Conservation (phyloP, 1,140 invertebrate species). For the Pseudomyrmex dendroicus region DNA sequence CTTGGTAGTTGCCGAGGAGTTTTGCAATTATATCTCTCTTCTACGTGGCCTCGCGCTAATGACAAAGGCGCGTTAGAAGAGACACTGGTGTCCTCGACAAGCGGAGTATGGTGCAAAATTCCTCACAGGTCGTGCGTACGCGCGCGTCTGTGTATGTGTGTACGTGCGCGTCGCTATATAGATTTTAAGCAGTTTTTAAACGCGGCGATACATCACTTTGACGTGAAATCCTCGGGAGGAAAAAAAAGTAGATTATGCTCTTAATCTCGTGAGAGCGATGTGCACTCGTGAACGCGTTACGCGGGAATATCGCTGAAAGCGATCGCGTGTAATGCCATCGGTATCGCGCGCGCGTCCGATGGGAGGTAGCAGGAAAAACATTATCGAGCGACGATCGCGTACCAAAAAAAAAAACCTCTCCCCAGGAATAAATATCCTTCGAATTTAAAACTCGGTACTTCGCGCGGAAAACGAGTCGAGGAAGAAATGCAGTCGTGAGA, state of each 20-base stretch:
- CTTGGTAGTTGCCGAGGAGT: conserved; percentile 46
- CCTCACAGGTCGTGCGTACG: neutral
- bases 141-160: too few relatives aligned
- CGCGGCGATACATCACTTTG: conserved; percentile 23
- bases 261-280: too few relatives aligned
- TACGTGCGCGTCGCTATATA: conserved; percentile 4
- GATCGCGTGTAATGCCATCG: neutral
- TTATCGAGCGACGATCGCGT: conserved; percentile 8
- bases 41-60: conserved; percentile 60
- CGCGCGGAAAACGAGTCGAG: too few relatives aligned
- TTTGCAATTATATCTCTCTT: conserved; percentile 55
- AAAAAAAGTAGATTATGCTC: neutral
- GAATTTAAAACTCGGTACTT: neutral
- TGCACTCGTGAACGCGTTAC: neutral
- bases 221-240: neutral
- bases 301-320: neutral
- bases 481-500: neutral
- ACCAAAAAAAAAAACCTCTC: too few relatives aligned
- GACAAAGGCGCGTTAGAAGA: conserved; percentile 59
- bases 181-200: neutral
- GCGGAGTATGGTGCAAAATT: conserved; percentile 46
- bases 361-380: neutral
- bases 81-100: conserved; percentile 54
- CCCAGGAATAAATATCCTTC: neutral
- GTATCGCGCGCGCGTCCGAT: too few relatives aligned